Base-by-base conservation (phyloP, 2,113 vertebrate species). In the Spermophilus dauricus region DNA sequence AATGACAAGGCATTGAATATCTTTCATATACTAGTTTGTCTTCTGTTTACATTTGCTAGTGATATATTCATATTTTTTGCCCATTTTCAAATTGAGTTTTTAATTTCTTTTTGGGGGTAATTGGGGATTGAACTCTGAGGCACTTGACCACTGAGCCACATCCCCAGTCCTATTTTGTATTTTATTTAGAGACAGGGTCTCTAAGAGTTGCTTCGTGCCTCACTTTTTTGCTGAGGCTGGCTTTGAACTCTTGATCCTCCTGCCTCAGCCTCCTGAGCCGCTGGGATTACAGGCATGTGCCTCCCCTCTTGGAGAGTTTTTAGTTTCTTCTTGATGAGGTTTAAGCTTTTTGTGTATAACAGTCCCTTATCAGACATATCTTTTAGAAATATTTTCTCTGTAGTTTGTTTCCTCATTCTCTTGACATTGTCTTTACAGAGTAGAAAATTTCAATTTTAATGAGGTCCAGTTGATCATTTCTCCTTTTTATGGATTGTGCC, bases 31-130 rank as follows among this genome's bases (percentile, higher is more conserved):
- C 26, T 61, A 94, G 56, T 65, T 81, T 93, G 26, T 24, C 24
- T 34, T 34, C 9, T 37, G 42, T 37, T 24, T 90, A 53, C 32
- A 45, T 78, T 92, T n/a, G 51, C 85, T 82, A 14, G 22, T 86
- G 24, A 93, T 24, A 32, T 67, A 4, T 85, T 91, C 30, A 81
- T 17, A 1, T 75, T 45, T 91, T 73, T 94, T 78, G 34, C 6
- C 26, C 39, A 87, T 94, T 87, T 95, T 89, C 32, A 83, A 78
- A 39, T 80, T 37, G 26, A n/a, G 16, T 67, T 56, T 93, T 94
- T 51, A 51, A 13, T 51, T 51, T 51, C 48, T 51, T 51, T 51
- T 51, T 51, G 13, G 48, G 48, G 11, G 48, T 51, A 51, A 51
- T 13, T 51, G 48, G 48, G 48, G 48, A 11, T 51, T 51, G 48